Evolutionary conservation across 2,888 invertebrate genomes (phyloP).

Genomic region (Amblyjoppa proteus): DNA sequence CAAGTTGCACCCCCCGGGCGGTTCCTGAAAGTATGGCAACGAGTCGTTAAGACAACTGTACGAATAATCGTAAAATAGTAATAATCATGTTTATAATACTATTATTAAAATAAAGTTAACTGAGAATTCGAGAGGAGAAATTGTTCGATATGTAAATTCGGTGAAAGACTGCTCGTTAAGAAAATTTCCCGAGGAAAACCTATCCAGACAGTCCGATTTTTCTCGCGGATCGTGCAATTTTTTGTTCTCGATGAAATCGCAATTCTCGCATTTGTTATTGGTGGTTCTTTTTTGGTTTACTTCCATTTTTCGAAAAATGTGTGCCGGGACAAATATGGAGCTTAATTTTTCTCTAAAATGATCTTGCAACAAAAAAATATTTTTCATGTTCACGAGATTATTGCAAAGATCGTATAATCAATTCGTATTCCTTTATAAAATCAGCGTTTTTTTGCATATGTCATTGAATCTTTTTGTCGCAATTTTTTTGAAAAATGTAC

Average conservation of each 20-base stretch:
- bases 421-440: no score
- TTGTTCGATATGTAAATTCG: no score
- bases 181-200: no score
- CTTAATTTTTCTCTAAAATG: neutral
- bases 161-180: no score
- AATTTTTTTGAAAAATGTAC: neutral
- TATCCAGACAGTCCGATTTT: no score
- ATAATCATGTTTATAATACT: conserved; percentile 9
- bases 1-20: conserved; percentile 42
- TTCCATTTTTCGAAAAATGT: neutral
- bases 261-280: no score
- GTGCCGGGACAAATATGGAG: neutral
- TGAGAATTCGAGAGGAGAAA: no score
- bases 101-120: neutral
- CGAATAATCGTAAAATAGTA: conserved; percentile 26
- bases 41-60: conserved; percentile 15
- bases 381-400: neutral
- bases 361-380: neutral
- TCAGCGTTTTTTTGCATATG: no score
- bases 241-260: no score
- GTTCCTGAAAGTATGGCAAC: conserved; percentile 51
- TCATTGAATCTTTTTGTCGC: neutral
- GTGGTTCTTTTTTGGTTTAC: neutral
- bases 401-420: neutral
- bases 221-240: no score